A percentile compares a stretch with the other conserved stretches of the same genome.
Conservation (phyloP, 1,140 invertebrate genomes). For the Tetranychus urticae region DNA sequence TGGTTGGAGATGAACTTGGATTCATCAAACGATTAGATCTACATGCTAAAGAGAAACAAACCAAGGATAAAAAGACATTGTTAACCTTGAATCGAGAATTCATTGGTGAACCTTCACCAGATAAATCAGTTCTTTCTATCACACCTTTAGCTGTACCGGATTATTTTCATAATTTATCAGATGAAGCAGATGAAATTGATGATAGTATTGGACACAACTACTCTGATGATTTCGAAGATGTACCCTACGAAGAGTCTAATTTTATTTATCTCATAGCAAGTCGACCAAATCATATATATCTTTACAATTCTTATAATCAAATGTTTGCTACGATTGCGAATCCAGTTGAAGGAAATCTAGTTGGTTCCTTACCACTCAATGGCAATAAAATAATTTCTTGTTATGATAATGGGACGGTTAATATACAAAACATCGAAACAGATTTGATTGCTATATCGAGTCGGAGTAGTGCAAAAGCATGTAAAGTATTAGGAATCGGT, state of each 20-base stretch:
- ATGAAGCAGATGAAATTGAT: not conserved
- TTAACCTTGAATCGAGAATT: not conserved
- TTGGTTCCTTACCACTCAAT: slow-evolving; percentile 4
- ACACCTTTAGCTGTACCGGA: not conserved
- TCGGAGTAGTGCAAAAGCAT: slow-evolving; percentile 5
- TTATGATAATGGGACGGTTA: slow-evolving; percentile 7
- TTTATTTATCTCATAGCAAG: slow-evolving; percentile 2
- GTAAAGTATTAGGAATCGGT: slow-evolving; percentile 7
- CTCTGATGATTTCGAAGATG: not conserved
- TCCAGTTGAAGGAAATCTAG: not conserved
- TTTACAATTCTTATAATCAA: slow-evolving; percentile 4
- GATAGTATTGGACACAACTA: not conserved
- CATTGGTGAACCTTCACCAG: slow-evolving; percentile 1
- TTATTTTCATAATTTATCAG: not conserved
- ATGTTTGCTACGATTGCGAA: not conserved
- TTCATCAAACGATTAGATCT: slow-evolving; percentile 5
- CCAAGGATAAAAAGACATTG: not conserved
- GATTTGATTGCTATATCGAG: slow-evolving; percentile 1
- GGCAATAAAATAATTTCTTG: slow-evolving; percentile 6
- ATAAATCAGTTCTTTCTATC: slow-evolving; percentile 5
- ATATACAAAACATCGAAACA: slow-evolving; percentile 4
- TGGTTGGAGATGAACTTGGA: slow-evolving; percentile 9
- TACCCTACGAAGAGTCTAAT: not conserved
- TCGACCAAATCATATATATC: slow-evolving; percentile 1
- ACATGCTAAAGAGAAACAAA: not conserved